Evolutionary conservation across 2,888 invertebrate species (phyloP).

Genomic region (Odontomyia ornata): DNA sequence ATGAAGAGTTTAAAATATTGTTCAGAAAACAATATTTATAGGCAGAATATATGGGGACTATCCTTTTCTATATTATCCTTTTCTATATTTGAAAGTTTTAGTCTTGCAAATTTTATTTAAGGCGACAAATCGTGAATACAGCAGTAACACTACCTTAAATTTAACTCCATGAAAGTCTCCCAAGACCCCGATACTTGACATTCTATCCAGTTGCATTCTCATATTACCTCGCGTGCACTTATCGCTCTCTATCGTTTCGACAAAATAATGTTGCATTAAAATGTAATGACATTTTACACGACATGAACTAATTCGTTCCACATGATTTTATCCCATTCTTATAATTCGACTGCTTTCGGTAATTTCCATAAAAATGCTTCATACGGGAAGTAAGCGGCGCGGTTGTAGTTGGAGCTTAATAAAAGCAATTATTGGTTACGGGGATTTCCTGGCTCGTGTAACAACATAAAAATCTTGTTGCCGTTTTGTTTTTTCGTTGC

Average conservation of each 20-base stretch:
- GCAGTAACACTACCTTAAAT: too few species aligned
- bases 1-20: too few species aligned
- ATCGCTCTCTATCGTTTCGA: neutral
- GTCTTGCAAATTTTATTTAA: too few species aligned
- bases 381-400: neutral
- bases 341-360: neutral
- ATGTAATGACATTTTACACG: neutral
- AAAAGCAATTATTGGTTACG: slow-evolving; percentile 20
- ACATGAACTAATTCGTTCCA: slow-evolving; percentile 26
- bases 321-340: slow-evolving; percentile 13
- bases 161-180: too few species aligned
- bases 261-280: neutral
- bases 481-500: slow-evolving; percentile 47
- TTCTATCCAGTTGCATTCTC: too few species aligned
- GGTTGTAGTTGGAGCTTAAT: neutral
- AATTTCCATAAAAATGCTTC: slow-evolving; percentile 18
- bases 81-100: too few species aligned
- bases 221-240: too few species aligned
- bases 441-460: slow-evolving; percentile 10
- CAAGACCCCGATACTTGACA: too few species aligned
- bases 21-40: too few species aligned
- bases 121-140: too few species aligned
- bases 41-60: too few species aligned
- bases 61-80: too few species aligned
- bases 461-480: slow-evolving; percentile 37